Evolutionary conservation across 2,888 invertebrate genomes (phyloP).

Genomic region (Morinoia aosen): DNA sequence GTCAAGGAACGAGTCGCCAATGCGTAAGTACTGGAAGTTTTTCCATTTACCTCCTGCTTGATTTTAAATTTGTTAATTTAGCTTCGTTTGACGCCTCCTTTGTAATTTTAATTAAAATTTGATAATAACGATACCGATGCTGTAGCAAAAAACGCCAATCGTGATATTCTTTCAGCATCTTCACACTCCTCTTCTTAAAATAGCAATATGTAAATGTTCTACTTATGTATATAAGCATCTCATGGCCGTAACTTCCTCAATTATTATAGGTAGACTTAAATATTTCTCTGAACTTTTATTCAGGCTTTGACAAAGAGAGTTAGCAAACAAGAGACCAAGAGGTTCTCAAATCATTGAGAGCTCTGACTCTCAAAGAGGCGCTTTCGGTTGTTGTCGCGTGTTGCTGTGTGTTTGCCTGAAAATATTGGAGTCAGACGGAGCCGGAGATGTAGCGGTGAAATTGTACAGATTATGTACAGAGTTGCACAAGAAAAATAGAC

Average conservation of each 20-base stretch:
- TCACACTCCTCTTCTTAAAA: not conserved
- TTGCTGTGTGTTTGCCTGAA: no score
- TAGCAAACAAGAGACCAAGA: no score
- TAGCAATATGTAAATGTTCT: not conserved
- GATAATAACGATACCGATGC: no score
- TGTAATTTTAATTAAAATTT: not conserved
- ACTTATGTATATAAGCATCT: not conserved
- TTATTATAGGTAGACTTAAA: not conserved
- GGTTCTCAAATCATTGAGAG: no score
- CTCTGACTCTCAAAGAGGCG: no score
- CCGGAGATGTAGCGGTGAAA: no score
- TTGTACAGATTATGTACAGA: no score
- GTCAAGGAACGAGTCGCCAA: constrained; percentile 39
- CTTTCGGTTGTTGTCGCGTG: no score
- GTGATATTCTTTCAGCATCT: not conserved
- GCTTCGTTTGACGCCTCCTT: not conserved
- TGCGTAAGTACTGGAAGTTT: constrained; percentile 17
- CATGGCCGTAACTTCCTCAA: not conserved
- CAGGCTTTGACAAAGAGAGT: not conserved
- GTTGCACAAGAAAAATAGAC: no score
- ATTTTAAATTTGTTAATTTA: not conserved
- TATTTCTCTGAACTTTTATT: not conserved
- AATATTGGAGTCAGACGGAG: no score
- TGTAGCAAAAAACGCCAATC: not conserved
- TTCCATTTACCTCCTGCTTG: not conserved